phyloP scores from a whole-genome alignment of 2,888 invertebrate genomes.

The Camptogramma bilineatum region DNA sequence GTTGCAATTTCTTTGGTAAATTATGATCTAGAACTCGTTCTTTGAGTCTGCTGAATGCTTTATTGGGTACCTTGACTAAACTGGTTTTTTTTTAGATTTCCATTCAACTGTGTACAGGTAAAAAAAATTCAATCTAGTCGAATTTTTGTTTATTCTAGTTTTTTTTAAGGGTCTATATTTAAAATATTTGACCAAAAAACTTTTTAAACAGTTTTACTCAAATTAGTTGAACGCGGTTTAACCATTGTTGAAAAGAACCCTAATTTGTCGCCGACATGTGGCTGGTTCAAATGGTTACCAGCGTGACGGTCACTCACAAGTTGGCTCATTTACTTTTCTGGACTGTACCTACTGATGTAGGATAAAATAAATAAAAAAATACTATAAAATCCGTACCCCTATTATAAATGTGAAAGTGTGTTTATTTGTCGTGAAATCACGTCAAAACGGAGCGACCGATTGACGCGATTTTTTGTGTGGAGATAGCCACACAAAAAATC shows the following conservation, averaged over 20 bases:
- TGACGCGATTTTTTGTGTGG: too few species aligned
- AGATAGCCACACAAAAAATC: too few species aligned
- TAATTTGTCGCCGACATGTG: conserved; percentile 39
- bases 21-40: not conserved
- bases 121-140: too few species aligned
- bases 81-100: too few species aligned
- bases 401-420: too few species aligned
- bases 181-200: not conserved
- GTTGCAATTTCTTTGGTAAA: conserved; percentile 3
- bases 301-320: conserved; percentile 35
- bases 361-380: not conserved
- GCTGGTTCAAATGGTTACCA: conserved; percentile 27
- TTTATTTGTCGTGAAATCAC: too few species aligned
- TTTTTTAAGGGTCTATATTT: too few species aligned
- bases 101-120: too few species aligned
- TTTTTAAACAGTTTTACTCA: not conserved
- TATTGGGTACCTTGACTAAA: too few species aligned
- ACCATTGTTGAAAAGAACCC: conserved; percentile 34
- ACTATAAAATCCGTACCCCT: not conserved
- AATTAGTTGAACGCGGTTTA: conserved; percentile 11
- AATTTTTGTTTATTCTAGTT: too few species aligned
- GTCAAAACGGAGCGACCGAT: too few species aligned
- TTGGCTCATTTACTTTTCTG: conserved; percentile 39
- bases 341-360: conserved; percentile 17
- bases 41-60: not conserved